Base-by-base conservation (phyloP, 2,888 invertebrate genomes). In the Nymphalis c-album region DNA sequence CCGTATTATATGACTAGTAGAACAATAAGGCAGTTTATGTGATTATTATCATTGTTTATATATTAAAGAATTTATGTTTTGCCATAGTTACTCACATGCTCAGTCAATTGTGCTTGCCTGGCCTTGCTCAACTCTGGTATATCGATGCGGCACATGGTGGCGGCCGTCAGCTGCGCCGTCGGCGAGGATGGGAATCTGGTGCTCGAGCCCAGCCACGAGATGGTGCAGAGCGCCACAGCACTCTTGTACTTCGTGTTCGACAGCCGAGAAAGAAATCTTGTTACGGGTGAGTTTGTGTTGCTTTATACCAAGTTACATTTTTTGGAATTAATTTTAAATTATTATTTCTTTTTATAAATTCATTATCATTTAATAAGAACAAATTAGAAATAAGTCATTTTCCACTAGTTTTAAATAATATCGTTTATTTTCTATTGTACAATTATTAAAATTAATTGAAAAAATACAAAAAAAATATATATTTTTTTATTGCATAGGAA, bases 51-150 rank as follows among this genome's bases (percentile, higher is more conserved):
- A 31, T 31, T 0, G 26, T 31, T 31, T 31, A 40, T 40, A 40
- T 10, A 40, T 40, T 13, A 40, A 4, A 40, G 40, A 50, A 50
- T 20, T 50, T 0, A 51, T 22, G 6, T 10, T 53, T 16, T 59
- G 35, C 90, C 72, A 71, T 85, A 96, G 97, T 83, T 97, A 2
- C 88, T 98, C 63, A 95, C 97, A 0, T 96, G 96, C 84, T 94
- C 95, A 17, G 91, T 98, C 46, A 98, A 98, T 91, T 95, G 96
- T 31, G 93, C 95, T 0, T 97, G 97, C 83, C 88, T 98, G 68
- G 97, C 98, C 0, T 90, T 98, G 45, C 90, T 98, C 1, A 96
- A 97, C 87, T 94, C 97, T 0, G 96, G 97, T 31, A 88, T 98
- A n/a, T 94, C 96, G 17, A 95, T 98, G 95, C 95, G 95, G 73